Base-by-base conservation (phyloP, 1,140 invertebrate genomes). In the Drosophila truncata region DNA sequence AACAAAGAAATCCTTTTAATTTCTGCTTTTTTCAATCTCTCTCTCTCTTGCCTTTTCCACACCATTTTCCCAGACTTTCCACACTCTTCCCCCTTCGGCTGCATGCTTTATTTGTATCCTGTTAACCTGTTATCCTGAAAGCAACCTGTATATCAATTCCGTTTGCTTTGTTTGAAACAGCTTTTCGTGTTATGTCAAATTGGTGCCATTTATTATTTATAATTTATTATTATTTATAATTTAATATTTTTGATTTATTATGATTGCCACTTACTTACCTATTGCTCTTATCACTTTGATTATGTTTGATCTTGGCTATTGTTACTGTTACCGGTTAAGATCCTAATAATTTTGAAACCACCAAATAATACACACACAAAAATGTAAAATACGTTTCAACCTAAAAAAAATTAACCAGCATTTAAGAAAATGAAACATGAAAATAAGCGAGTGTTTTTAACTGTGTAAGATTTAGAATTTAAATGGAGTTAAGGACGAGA, bases 331-430 rank as follows among this genome's bases (percentile, higher is more conserved):
- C 82, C 84, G 35, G 37, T 80, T 78, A 57, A 46, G 44, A 60
- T 66, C 44, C 35, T 23, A 88, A 54, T 72, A 29, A 72, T 72
- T 72, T 55, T 33, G n/a, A 65, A 49, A 59, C 44, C 44, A 58
- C 42, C 70, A 49, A 58, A 39, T 57, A 82, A 87, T 83, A 90
- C 85, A 90, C 85, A 90, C 86, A 90, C 85, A 90, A 90, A 90
- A 90, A 90, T 90, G 86, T 90, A 90, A 88, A 90, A 88, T 85
- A 39, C 3, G 11, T 35, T 35, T 35, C 13, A 35, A 35, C 33
- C 13, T 8, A 29, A 29, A 29, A 35, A 13, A 35, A n/a, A 49
- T 70, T 69, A 78, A 86, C 57, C 62, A 71, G 39, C 49, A 27
- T 52, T 44, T 58, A 58, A 82, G 27, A 47, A 33, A 67, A 33